These are phyloP conservation scores for Pygocentrus nattereri DNA, from an alignment of 2,797 vertebrate species.

Conservation along the genomic window DNA sequence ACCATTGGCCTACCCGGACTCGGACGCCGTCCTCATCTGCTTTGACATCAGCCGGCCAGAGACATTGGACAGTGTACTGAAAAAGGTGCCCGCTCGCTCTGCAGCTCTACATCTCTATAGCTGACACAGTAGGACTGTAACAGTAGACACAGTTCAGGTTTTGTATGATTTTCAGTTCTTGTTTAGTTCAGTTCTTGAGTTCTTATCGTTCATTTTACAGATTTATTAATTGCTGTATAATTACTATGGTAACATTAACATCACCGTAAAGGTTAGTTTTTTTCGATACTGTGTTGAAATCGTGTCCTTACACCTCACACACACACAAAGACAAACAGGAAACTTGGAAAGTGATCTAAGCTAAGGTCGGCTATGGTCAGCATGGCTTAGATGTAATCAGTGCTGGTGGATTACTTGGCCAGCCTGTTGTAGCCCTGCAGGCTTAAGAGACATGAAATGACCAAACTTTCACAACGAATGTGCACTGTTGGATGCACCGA, in stretches of 20 bases:
- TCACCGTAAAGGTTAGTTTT: no score
- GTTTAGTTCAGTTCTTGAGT: no score
- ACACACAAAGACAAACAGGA: background rate
- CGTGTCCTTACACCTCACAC: no score
- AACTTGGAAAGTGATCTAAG: background rate
- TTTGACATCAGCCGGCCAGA: conserved; percentile 96
- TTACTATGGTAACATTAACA: no score
- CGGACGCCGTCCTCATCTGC: conserved; percentile 95
- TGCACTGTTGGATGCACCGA: no score
- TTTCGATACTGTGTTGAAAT: no score
- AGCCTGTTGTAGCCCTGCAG: background rate
- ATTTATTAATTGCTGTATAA: no score
- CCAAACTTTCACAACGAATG: no score
- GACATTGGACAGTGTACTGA: conserved; percentile 92
- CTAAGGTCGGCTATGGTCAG: background rate
- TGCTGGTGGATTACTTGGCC: background rate
- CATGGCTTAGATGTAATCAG: background rate
- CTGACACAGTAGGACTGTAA: background rate
- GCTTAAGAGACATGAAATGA: no score
- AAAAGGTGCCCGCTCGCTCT: conserved; percentile 83
- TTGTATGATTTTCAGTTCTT: no score
- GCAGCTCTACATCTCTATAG: no score
- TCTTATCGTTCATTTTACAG: no score
- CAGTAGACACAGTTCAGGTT: background rate
- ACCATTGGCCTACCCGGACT: conserved; percentile 92